phyloP scores from a whole-genome alignment of 2,797 vertebrate genomes.

The Eremophila alpestris region DNA sequence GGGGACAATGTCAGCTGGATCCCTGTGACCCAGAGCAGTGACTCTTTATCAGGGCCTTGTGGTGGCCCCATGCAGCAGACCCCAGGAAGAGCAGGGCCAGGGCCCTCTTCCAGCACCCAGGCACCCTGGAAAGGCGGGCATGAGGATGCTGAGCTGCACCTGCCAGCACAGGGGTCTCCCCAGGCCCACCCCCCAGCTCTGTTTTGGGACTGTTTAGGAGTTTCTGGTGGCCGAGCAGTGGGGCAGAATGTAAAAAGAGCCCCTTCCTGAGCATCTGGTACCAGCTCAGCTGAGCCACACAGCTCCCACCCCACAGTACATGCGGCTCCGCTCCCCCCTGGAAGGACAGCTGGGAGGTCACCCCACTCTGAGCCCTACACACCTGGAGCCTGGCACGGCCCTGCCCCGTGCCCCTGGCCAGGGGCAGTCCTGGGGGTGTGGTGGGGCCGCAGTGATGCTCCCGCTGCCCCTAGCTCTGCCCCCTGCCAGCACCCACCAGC shows the following conservation, averaged over 20 bases:
- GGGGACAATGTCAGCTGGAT: accelerated
- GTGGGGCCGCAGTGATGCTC: background rate
- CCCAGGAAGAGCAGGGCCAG: background rate
- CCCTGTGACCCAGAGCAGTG: accelerated
- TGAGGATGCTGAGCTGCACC: background rate
- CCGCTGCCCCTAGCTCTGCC: background rate
- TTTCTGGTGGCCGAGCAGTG: background rate
- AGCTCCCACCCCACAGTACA: background rate
- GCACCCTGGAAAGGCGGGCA: accelerated
- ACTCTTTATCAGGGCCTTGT: background rate
- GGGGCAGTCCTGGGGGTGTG: accelerated
- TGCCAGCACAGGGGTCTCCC: background rate
- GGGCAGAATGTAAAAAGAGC: background rate
- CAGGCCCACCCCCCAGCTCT: accelerated
- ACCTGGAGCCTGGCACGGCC: background rate
- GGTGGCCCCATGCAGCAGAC: accelerated
- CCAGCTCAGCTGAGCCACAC: background rate
- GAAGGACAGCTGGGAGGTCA: background rate
- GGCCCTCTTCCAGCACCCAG: background rate
- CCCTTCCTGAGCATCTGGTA: background rate
- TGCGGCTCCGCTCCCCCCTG: accelerated
- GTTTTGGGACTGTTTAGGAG: background rate
- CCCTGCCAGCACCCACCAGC: background rate
- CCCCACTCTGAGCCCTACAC: background rate
- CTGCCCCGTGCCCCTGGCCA: accelerated